Evolutionary conservation across 2,113 vertebrate genomes (phyloP), one percentile per base, ranked within the genome.

Genomic region (Emberiza fucata): DNA sequence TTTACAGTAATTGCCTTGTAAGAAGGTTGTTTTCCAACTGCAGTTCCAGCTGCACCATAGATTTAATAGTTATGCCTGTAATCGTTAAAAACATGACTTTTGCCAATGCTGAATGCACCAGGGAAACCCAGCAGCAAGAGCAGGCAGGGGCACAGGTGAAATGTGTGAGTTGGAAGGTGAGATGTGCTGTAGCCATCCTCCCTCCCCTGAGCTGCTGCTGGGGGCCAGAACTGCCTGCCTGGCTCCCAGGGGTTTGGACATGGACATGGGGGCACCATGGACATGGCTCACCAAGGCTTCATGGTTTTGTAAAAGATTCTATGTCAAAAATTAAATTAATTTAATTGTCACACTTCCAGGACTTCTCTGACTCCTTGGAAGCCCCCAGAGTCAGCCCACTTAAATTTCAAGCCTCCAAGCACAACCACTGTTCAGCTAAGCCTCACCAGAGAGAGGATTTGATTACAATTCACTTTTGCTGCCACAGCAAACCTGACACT

Each of bases 201-300:
- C 48, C 53, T 65, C 2, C 56, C 20, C 73, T 21, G 27, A 47
- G 54, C 39, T 23, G 44, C 28, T 42, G 80, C 81, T 61, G 54
- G 40, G 20, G 48, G 60, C 88, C 86, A 0, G 2, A 33, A 45
- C 27, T 48, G 25, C 56, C 56, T 25, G 20, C 44, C 72, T 40
- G 12, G 4, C 11, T 54, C 51, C 48, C 61, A 18, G 16, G 6
- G 37, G 7, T 3, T 1, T 16, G n/a, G n/a, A n/a, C n/a, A n/a
- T n/a, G n/a, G n/a, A n/a, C n/a, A n/a, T n/a, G n/a, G n/a, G n/a
- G n/a, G n/a, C n/a, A n/a, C n/a, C n/a, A n/a, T n/a, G n/a, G n/a
- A n/a, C 0, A 0, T 44, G 45, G 13, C n/a, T 79, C 8, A 0
- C 40, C 57, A 45, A 82, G 28, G 15, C 59, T 90, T 37, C 6